Evolutionary conservation across 1,140 invertebrate species (phyloP), one percentile per base, ranked within the genome.

Genomic region (Drosophila oshimai): DNA sequence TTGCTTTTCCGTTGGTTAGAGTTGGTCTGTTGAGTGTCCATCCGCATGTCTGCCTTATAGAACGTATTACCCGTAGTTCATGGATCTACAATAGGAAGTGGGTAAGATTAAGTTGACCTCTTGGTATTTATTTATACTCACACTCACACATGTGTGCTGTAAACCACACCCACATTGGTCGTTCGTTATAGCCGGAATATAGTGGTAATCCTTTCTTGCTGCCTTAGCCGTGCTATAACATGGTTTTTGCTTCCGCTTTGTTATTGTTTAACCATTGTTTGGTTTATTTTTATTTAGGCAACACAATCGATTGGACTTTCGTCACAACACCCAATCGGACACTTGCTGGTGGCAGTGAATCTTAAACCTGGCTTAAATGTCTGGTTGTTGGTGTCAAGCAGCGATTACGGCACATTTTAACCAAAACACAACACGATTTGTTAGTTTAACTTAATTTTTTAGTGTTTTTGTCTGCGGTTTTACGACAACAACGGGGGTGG

Each of bases 1-100:
- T 86, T 83, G 78, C 78, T 83, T 84, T 46, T 78, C 39, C 22
- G 51, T 79, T 86, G 41, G 47, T 84, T 46, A 74, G 36, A 18
- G 51, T 79, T 86, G 41, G 47, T 50, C 20, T 37, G 29, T 71
- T 33, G 41, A 44, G 41, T 44, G 9, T 37, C 39, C 55, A 37
- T 20, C 37, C 49, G 29, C 39, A 58, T 51, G 5, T 67, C 9
- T 17, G 20, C 1, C 26, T 18, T 33, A 20, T 26, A 20, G 24
- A 33, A 31, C 15, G 6, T 22, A 17, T 24, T 4, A 24, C n/a
- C 41, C 20, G 12, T 12, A 2, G 9, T 47, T 44, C 34, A 49
- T 51, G 17, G 12, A 54, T 41, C 76, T 80, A 57, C 12, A 10
- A 6, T n/a, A 29, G 26, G 17, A 12, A 28, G 7, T 34, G 9